Evolutionary conservation across 2,113 vertebrate species (phyloP).

Genomic region (Bos taurus): ARS-UCD2.0 NC_037344.1:44398001-44398500

Average conservation of each 20-base stretch:
- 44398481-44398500: neutral
- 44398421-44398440: neutral
- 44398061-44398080: neutral
- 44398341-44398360: neutral
- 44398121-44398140: neutral
- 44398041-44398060: neutral
- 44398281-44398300: neutral
- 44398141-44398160: neutral
- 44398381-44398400: neutral
- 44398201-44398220: neutral
- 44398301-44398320: neutral
- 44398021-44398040: neutral
- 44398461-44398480: neutral
- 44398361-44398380: neutral
- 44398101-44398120: neutral
- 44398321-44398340: neutral
- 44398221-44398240: neutral
- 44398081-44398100: neutral
- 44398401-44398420: neutral
- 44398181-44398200: neutral
- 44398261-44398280: neutral
- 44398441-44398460: neutral
- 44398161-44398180: neutral
- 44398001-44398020: neutral
- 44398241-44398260: neutral